A percentile compares a stretch with the other conserved stretches of the same genome.
Conservation (phyloP, 1,140 invertebrate genomes). For the Pseudomyrmex flavicornis region DNA sequence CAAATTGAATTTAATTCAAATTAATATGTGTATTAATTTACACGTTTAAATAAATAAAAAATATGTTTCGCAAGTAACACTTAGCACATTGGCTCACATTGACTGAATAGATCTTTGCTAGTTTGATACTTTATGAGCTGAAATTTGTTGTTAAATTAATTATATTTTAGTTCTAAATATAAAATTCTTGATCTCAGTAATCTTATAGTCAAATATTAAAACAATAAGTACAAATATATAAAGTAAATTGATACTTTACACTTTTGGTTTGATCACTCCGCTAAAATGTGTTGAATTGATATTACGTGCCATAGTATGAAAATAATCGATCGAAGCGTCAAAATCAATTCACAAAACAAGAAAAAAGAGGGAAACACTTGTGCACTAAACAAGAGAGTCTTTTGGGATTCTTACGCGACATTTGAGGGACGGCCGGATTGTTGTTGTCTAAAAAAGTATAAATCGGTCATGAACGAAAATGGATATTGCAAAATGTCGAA, state of each 20-base stretch:
- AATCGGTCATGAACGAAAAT: slow-evolving; percentile 26
- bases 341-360: slow-evolving; percentile 39
- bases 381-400: slow-evolving; percentile 31
- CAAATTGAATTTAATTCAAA: no score
- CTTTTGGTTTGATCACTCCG: neutral
- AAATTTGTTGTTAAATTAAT: neutral
- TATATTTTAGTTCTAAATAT: neutral
- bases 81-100: no score
- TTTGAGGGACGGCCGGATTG: slow-evolving; percentile 24
- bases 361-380: slow-evolving; percentile 18
- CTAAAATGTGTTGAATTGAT: slow-evolving; percentile 24
- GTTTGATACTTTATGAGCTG: no score
- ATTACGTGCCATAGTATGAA: slow-evolving; percentile 21
- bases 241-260: neutral
- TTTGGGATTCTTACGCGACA: slow-evolving; percentile 43
- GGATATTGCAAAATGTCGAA: slow-evolving; percentile 1
- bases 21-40: no score
- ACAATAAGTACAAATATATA: neutral
- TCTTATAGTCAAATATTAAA: neutral
- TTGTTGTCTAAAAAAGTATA: slow-evolving; percentile 38
- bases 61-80: no score
- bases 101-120: no score
- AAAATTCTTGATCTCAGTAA: neutral
- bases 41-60: no score
- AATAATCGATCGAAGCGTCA: slow-evolving; percentile 37